Evolutionary conservation across 2,113 vertebrate species (phyloP).

Genomic region (Xiphorhynchus elegans): DNA sequence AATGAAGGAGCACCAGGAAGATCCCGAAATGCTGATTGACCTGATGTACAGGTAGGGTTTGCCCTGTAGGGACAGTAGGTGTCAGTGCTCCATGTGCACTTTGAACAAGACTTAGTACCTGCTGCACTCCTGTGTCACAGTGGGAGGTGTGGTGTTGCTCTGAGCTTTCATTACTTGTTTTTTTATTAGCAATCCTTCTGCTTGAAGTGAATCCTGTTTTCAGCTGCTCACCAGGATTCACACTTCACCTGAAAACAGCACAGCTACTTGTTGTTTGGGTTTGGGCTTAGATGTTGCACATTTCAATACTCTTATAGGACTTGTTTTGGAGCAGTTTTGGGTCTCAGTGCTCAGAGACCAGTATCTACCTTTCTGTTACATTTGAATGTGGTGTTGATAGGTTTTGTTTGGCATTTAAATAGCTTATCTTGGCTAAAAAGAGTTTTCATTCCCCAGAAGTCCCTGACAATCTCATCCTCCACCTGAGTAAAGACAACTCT

Average conservation of each 20-base stretch:
- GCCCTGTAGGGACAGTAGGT: not conserved
- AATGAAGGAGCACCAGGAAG: constrained; percentile 99
- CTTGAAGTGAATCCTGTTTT: not conserved
- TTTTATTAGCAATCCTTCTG: not conserved
- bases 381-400: not conserved
- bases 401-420: not conserved
- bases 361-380: not conserved
- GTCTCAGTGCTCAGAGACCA: not conserved
- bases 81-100: not conserved
- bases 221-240: not conserved
- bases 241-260: not conserved
- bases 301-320: not conserved
- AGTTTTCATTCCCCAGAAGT: not conserved
- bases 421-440: not conserved
- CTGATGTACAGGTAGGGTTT: constrained; percentile 93
- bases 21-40: constrained; percentile 98
- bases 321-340: not conserved
- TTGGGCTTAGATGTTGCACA: not conserved
- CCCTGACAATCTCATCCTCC: not conserved
- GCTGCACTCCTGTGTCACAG: not conserved
- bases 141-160: not conserved
- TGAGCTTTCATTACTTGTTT: not conserved
- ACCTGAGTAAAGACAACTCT: not conserved
- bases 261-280: not conserved
- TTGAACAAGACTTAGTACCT: not conserved